Evolutionary conservation across 2,113 vertebrate species (phyloP), one percentile per base, ranked within the genome.

Genomic region (Oreochromis spilurus): DNA sequence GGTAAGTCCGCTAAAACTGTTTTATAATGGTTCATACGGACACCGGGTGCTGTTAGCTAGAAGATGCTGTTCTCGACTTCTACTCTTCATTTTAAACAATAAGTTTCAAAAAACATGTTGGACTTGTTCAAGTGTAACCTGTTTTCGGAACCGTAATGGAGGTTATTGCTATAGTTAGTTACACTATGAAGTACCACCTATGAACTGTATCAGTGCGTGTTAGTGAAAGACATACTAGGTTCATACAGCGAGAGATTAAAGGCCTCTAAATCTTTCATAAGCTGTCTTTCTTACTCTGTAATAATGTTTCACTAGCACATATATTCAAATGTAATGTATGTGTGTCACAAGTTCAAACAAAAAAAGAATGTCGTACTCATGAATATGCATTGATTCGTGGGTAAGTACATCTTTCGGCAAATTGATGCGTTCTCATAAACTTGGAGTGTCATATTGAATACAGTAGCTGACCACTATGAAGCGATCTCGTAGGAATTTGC

Each of bases 1-100:
- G 98, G 98, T 98, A 87, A 94, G 93, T 14, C 7, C 40, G 2
- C 9, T 21, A 1, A 79, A 55, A 40, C 10, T 40, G n/a, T 19
- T 67, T 67, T 40, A 13, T 21, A 67, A 40, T 13, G 1, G 7
- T 83, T 38, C 11, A 21, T 14, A 40, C 3, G 36, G 19, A 67
- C 62, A 67, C n/a, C 12, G 0, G 65, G 65, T 70, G 65, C 65
- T 70, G 12, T 70, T 70, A 70, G 65, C 65, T 24, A 43, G 65
- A 70, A 70, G n/a, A 9, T 72, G 38, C n/a, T 72, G n/a, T 24
- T 45, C 8, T 6, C 7, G 21, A 45, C 65, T 0, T 43, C 3
- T 72, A 24, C 38, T 26, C 7, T 10, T 72, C 21, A 26, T 43
- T 72, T 24, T 4, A 45, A 26, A 43, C 13, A 45, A 14, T 10